Percentiles rank a stretch among this genome's conserved stretches.
phyloP scores from a whole-genome alignment of 1,140 invertebrate genomes.

The Asobara japonica region DNA sequence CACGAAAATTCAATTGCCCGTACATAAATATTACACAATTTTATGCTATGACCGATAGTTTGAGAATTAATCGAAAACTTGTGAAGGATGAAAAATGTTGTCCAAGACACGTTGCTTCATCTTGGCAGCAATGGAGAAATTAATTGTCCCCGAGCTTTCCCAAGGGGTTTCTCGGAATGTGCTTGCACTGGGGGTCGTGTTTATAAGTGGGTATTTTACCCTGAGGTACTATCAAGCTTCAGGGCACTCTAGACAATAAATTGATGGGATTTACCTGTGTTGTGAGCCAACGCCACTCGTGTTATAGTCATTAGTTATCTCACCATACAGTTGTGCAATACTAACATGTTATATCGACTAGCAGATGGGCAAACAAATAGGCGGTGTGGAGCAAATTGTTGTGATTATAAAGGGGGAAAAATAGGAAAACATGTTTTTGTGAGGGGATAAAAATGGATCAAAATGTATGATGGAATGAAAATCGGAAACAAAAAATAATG shows the following conservation, averaged over 20 bases:
- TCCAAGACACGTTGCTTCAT: neutral
- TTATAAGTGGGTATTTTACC: neutral
- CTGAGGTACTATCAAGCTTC: neutral
- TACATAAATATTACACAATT: too few relatives aligned
- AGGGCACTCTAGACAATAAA: neutral
- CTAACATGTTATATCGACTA: neutral
- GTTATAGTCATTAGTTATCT: neutral
- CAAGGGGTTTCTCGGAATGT: neutral
- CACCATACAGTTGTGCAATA: neutral
- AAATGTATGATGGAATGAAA: too few relatives aligned
- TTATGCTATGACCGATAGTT: too few relatives aligned
- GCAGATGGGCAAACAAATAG: neutral
- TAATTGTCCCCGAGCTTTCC: too few relatives aligned
- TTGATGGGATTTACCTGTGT: slow-evolving; percentile 1
- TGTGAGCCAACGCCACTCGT: neutral
- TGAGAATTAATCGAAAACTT: too few relatives aligned
- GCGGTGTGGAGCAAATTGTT: neutral
- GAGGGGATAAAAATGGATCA: too few relatives aligned
- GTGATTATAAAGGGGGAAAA: neutral
- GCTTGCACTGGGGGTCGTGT: neutral
- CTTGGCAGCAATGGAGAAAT: neutral
- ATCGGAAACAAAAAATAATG: too few relatives aligned
- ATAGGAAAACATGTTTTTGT: neutral
- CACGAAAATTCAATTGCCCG: too few relatives aligned
- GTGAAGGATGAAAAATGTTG: too few relatives aligned